phyloP scores from a whole-genome alignment of 2,797 vertebrate species.

The Pseudochirops cupreus region DNA sequence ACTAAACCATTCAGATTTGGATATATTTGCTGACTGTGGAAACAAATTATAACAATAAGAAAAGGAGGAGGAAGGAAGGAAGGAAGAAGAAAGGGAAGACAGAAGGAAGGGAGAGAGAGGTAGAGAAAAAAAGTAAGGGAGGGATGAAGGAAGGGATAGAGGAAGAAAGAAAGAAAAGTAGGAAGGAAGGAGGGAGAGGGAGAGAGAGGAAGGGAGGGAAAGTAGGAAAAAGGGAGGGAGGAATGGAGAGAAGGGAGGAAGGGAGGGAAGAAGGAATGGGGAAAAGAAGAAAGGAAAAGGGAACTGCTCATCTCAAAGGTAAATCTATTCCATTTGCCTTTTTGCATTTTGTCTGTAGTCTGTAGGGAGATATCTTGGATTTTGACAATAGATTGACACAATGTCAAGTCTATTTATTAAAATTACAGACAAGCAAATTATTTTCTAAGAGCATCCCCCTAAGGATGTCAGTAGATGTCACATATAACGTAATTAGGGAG shows the following conservation, averaged over 20 bases:
- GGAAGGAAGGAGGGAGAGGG: background rate
- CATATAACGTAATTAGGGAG: slow-evolving; percentile 73
- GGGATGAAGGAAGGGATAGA: background rate
- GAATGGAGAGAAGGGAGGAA: background rate
- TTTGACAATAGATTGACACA: slow-evolving; percentile 57
- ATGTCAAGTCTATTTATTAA: slow-evolving; percentile 58
- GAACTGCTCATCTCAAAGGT: slow-evolving; percentile 9
- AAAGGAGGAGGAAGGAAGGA: background rate
- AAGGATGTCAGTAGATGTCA: background rate
- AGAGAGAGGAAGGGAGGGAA: background rate
- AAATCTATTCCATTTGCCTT: slow-evolving; percentile 23
- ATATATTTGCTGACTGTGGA: background rate
- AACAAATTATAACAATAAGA: background rate
- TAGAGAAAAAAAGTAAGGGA: background rate
- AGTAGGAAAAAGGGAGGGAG: rapidly evolving
- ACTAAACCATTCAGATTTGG: background rate
- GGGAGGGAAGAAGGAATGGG: background rate
- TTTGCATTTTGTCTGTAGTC: slow-evolving; percentile 70
- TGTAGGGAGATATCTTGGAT: slow-evolving; percentile 55
- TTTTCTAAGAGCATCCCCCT: slow-evolving; percentile 61
- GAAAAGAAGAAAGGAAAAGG: background rate
- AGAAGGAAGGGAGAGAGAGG: too few relatives aligned
- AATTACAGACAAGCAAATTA: slow-evolving; percentile 59
- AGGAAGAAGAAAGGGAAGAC: background rate
- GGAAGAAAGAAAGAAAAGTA: background rate